These are phyloP conservation scores for Coptodon bakossiorum DNA, from an alignment of 2,113 vertebrate species.

Conservation along the genomic window DNA sequence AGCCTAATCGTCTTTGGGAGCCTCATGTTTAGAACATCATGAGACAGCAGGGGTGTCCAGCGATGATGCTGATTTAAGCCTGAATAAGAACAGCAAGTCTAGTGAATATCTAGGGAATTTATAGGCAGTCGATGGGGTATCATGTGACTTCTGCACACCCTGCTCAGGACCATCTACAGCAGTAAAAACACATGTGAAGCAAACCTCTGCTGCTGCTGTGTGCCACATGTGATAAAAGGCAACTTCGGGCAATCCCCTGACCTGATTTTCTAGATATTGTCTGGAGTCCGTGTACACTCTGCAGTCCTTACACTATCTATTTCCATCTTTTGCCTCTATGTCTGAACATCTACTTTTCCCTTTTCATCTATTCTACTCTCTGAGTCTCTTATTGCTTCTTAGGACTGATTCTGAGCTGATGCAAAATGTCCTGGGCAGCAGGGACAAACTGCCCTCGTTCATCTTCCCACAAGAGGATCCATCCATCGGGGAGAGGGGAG, in stretches of 20 bases:
- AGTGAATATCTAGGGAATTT: not conserved
- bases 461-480: constrained; percentile 45
- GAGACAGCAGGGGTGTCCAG: not conserved
- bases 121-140: not conserved
- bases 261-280: not conserved
- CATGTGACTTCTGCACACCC: not conserved
- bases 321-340: not conserved
- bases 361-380: not conserved
- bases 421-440: constrained; percentile 33
- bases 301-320: not conserved
- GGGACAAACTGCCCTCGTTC: constrained; percentile 53
- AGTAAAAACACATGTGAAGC: not conserved
- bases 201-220: not conserved
- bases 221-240: not conserved
- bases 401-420: constrained; percentile 1
- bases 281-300: not conserved
- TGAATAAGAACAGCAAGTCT: not conserved
- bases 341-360: not conserved
- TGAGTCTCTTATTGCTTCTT: not conserved
- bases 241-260: not conserved
- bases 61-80: not conserved
- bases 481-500: constrained; percentile 20
- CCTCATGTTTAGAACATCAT: not conserved
- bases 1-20: not conserved
- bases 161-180: not conserved